These are phyloP conservation scores for Aix galericulata DNA, from an alignment of 2,113 vertebrate genomes.

Conservation along the genomic window DNA sequence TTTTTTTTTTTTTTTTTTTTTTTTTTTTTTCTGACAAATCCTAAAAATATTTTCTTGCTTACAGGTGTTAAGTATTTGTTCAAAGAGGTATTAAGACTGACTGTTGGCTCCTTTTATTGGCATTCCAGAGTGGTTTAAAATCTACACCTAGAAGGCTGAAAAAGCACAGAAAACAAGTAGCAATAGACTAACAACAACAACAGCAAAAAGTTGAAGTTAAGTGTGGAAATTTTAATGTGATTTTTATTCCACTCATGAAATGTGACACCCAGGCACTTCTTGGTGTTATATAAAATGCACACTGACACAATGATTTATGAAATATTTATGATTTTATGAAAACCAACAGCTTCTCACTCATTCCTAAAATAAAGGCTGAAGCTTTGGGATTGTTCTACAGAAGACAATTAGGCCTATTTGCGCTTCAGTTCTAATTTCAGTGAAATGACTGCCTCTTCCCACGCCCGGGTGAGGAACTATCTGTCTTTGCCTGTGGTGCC, in stretches of 20 bases:
- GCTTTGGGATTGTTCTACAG: rapidly evolving
- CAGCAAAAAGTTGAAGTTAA: background rate
- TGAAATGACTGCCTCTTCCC: rapidly evolving
- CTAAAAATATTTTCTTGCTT: background rate
- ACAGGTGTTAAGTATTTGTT: background rate
- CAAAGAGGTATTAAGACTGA: background rate
- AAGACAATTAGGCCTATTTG: rapidly evolving
- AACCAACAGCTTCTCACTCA: background rate
- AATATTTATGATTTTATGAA: background rate
- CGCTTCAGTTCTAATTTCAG: rapidly evolving
- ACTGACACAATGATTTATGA: no score
- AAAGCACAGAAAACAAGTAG: background rate
- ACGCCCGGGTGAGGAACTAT: background rate
- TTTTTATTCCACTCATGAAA: background rate
- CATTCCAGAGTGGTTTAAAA: background rate
- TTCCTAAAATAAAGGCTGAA: background rate
- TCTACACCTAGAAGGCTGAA: background rate
- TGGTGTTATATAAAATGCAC: background rate
- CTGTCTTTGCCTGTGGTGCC: background rate
- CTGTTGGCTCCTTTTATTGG: background rate
- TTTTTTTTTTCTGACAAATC: background rate
- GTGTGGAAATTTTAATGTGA: background rate
- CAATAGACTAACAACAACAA: background rate
- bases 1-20: background rate
- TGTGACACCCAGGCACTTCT: background rate